These are phyloP conservation scores for Rachycentron canadum DNA, from an alignment of 2,797 vertebrate genomes.

Conservation along the genomic window DNA sequence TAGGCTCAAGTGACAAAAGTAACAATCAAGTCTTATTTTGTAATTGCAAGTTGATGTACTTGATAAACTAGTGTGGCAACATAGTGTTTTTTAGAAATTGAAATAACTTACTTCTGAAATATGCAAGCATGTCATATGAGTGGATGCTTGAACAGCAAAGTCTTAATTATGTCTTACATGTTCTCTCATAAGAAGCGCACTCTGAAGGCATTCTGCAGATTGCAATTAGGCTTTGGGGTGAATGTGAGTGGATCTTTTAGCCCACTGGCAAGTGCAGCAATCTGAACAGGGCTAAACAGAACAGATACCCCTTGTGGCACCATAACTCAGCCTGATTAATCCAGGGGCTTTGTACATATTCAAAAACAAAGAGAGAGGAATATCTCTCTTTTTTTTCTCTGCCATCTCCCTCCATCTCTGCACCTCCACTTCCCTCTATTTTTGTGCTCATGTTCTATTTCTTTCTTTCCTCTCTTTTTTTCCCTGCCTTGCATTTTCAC, in stretches of 20 bases:
- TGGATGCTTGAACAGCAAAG: background rate
- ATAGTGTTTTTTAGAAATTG: background rate
- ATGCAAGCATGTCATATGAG: background rate
- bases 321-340: slow-evolving; percentile 67
- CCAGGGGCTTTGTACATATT: slow-evolving; percentile 57
- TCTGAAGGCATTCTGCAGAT: slow-evolving; percentile 48
- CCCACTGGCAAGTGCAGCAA: slow-evolving; percentile 40
- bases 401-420: slow-evolving; percentile 17
- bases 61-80: background rate
- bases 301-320: slow-evolving; percentile 58
- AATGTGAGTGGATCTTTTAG: slow-evolving; percentile 49
- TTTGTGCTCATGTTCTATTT: slow-evolving; percentile 23
- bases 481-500: slow-evolving; percentile 15
- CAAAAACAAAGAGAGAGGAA: slow-evolving; percentile 43
- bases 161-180: slow-evolving; percentile 3
- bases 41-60: background rate
- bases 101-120: background rate
- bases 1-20: background rate
- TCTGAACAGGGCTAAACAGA: slow-evolving; percentile 56
- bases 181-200: slow-evolving; percentile 17
- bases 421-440: slow-evolving; percentile 20
- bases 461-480: slow-evolving; percentile 9
- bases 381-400: slow-evolving; percentile 10
- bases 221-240: slow-evolving; percentile 46
- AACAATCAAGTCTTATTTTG: background rate